Conservation (phyloP, 1,140 invertebrate genomes). For the Aricia agestis region DNA sequence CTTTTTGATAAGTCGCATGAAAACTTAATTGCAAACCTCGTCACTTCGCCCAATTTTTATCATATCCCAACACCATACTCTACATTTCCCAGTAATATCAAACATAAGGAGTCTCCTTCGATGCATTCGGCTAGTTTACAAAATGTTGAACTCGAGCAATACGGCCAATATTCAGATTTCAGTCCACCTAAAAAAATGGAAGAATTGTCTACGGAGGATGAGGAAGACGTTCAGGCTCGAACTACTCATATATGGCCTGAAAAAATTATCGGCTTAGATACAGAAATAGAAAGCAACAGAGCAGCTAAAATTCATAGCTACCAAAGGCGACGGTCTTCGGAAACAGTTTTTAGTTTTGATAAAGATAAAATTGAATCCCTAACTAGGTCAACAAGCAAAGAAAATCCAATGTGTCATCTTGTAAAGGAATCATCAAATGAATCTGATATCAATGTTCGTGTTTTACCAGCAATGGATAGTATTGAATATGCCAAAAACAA, state of each 20-base stretch:
- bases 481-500: slow-evolving; percentile 76
- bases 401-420: slow-evolving; percentile 59
- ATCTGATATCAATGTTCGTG: slow-evolving; percentile 71
- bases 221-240: slow-evolving; percentile 54
- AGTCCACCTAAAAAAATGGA: slow-evolving; percentile 62
- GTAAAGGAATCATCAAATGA: slow-evolving; percentile 77
- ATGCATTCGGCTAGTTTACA: slow-evolving; percentile 81
- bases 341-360: slow-evolving; percentile 83
- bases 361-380: slow-evolving; percentile 83
- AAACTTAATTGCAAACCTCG: slow-evolving; percentile 76
- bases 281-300: slow-evolving; percentile 71
- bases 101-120: slow-evolving; percentile 77
- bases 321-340: slow-evolving; percentile 74
- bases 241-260: slow-evolving; percentile 78
- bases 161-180: slow-evolving; percentile 65
- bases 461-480: slow-evolving; percentile 75
- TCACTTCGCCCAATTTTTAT: slow-evolving; percentile 78
- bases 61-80: slow-evolving; percentile 80
- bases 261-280: slow-evolving; percentile 74
- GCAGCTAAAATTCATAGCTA: slow-evolving; percentile 67
- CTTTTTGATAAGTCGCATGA: slow-evolving; percentile 77
- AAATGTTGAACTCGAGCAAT: slow-evolving; percentile 81
- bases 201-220: slow-evolving; percentile 64
- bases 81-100: slow-evolving; percentile 77
- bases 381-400: slow-evolving; percentile 74